A percentile compares a stretch with the other conserved stretches of the same genome.
phyloP scores from a whole-genome alignment of 2,888 invertebrate species.

The Drosophila engyochracea region DNA sequence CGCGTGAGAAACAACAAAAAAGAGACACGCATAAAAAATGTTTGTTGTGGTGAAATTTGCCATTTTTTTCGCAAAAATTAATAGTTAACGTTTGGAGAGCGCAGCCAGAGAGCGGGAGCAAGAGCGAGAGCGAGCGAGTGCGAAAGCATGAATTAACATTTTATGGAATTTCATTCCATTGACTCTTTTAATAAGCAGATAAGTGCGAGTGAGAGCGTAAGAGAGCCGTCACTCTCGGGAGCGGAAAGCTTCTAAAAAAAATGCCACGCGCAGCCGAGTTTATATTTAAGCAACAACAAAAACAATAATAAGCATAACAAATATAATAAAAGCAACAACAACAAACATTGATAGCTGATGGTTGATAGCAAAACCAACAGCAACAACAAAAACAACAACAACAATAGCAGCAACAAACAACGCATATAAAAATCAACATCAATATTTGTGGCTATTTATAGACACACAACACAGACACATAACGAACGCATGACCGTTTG shows the following conservation, averaged over 20 bases:
- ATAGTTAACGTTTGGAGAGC: conserved; percentile 16
- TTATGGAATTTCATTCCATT: conserved; percentile 54
- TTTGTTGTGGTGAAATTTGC: conserved; percentile 55
- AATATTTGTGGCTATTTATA: conserved; percentile 82
- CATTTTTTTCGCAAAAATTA: conserved; percentile 48
- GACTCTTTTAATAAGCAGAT: conserved; percentile 58
- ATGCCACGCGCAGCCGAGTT: conserved; percentile 76
- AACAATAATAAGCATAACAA: conserved; percentile 72
- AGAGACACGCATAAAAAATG: conserved; percentile 18
- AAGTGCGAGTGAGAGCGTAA: conserved; percentile 16
- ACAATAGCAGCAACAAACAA: conserved; percentile 15
- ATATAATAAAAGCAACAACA: conserved; percentile 71
- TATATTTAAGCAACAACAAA: conserved; percentile 81
- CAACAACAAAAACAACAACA: conserved; percentile 26
- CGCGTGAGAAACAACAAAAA: conserved; percentile 58
- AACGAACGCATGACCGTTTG: conserved; percentile 71
- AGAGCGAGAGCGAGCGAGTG: conserved; percentile 10
- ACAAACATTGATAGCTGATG: conserved; percentile 76
- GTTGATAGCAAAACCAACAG: conserved; percentile 69
- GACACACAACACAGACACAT: conserved; percentile 72
- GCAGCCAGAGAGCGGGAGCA: conserved; percentile 4
- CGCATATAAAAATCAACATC: conserved; percentile 79
- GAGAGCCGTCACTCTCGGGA: conserved; percentile 12
- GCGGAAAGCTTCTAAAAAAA: conserved; percentile 51
- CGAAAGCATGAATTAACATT: conserved; percentile 70